Evolutionary conservation across 2,888 invertebrate species (phyloP), one percentile per base, ranked within the genome.

Genomic region (Callyntrura guangdongensis): DNA sequence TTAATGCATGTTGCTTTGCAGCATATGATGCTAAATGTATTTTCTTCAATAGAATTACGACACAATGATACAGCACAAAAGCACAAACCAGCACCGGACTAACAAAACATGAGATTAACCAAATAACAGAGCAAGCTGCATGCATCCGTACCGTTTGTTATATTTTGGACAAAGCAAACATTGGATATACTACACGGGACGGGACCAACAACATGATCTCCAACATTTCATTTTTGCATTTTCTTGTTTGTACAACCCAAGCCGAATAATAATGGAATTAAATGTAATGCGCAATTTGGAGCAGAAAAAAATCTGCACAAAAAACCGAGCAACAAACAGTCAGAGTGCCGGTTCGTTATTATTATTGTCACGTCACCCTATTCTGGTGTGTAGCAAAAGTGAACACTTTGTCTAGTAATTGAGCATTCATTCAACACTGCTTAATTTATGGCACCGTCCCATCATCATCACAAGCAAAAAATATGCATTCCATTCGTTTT

Each of bases 141-240:
- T 53, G 12, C 61, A 61, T 17, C 17, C 9, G 27, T 27, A 27
- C 64, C 25, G 12, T 25, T 1, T 25, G 3, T 69, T 69, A n/a
- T 69, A 45, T 45, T 69, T 45, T 69, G n/a, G 45, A 45, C 17
- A 69, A 45, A 36, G 69, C 17, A n/a, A 69, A 69, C 53, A n/a
- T 14, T 53, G 8, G 8, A 64, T 64, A 64, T 25, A 64, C 9
- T 59, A 64, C 25, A 64, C 2, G n/a, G n/a, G n/a, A 25, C 27
- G 12, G 64, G 12, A 11, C 47, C 14, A 20, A n/a, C 14, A 20
- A n/a, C 74, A 74, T 74, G 49, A 74, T 74, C 74, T 74, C 11
- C 69, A n/a, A n/a, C 47, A 49, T 74, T 74, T 47, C 49, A 74
- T 74, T 74, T 74, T 74, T 74, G 74, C 74, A 74, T 36, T 4